Conservation (phyloP, 2,888 invertebrate genomes). For the Mythimna impura region DNA sequence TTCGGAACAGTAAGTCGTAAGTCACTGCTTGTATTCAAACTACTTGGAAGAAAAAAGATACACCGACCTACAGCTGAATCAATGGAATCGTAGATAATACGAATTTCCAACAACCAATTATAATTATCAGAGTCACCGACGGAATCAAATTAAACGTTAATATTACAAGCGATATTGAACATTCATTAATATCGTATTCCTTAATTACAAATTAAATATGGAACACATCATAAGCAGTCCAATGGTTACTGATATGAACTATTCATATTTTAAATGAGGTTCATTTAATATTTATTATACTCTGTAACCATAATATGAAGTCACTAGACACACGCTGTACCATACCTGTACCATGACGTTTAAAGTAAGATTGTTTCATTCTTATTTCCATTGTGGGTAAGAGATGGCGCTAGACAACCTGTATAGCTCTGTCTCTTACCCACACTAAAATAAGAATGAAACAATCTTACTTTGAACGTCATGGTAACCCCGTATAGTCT, state of each 20-base stretch:
- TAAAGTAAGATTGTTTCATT: too few species aligned
- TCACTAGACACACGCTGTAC: not conserved
- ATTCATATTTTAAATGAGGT: not conserved
- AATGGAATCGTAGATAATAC: not conserved
- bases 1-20: too few species aligned
- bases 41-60: too few species aligned
- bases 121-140: conserved; percentile 5
- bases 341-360: too few species aligned
- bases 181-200: conserved; percentile 22
- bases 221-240: not conserved
- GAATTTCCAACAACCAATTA: conserved; percentile 18
- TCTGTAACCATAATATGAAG: not conserved
- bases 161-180: conserved; percentile 16
- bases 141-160: conserved; percentile 39
- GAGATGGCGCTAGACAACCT: too few species aligned
- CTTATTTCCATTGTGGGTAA: too few species aligned
- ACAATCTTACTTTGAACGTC: too few species aligned
- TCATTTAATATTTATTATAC: not conserved
- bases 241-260: not conserved
- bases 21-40: too few species aligned
- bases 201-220: conserved; percentile 41
- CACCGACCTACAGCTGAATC: not conserved
- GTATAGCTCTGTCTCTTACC: too few species aligned
- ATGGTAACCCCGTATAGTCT: too few species aligned
- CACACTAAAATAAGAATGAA: too few species aligned